Evolutionary conservation across 1,140 invertebrate species (phyloP), one percentile per base, ranked within the genome.

Genomic region (Lepidurus arcticus): DNA sequence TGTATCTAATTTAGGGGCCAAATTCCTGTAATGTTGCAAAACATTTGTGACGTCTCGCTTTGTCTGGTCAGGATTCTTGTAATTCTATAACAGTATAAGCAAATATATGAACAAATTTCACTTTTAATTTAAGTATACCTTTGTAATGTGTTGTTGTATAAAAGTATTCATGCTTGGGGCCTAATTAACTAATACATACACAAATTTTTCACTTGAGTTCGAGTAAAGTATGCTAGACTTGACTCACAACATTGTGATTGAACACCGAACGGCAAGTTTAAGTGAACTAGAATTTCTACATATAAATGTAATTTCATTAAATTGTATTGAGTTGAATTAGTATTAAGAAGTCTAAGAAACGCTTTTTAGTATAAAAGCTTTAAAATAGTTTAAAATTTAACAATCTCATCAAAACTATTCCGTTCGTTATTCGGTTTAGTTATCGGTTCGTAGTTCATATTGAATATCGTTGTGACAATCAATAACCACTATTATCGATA

Each of bases 1-100:
- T 73, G 86, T 85, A 65, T 92, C 90, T 78, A 88, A 82, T 80
- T 88, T 87, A 26, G 89, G 89, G 78, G 87, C 84, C 74, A 97
- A 86, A 83, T 92, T 91, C 83, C 87, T 88, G 84, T 95, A 96
- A 78, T 89, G 85, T 82, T 88, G 87, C 34, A 95, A 85, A 47
- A 91, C 89, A 82, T 86, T 90, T 44, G 89, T 81, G 74, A 95
- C 88, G 85, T 97, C 94, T 82, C 89, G 88, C 82, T 88, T 90
- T 10, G 92, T 91, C 80, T 88, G 87, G 80, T 94, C 92, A 47
- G 89, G 88, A 88, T 94, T 90, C 83, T 78, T 80, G 73, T 80
- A 80, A 74, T 80, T 42, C 79, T 80, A 26, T n/a, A n/a, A n/a
- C n/a, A n/a, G n/a, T n/a, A n/a, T 16, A 45, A 79, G 76, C 42